Evolutionary conservation across 30 jellyfish, hydroid and myxozoan species (phyloP).

Genomic region (Clytia hemisphaerica): DNA sequence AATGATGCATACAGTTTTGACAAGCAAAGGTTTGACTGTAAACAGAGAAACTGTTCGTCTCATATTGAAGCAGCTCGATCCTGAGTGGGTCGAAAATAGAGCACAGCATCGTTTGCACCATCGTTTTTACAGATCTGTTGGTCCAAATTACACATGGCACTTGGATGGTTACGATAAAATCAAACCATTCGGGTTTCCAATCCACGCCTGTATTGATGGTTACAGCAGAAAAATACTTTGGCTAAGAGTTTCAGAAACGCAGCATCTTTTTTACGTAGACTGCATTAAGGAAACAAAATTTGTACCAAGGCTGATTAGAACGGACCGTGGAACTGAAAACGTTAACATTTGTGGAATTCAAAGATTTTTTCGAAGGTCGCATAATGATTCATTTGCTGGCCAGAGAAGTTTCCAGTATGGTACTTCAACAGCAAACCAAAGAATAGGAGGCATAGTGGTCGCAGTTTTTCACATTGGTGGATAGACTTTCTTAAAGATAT

Average conservation of each 20-base stretch:
- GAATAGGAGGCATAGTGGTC: slow-evolving; percentile 44
- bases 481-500: slow-evolving; percentile 28
- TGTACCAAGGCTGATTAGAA: neutral
- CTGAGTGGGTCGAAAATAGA: slow-evolving; percentile 35
- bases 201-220: slow-evolving; percentile 33
- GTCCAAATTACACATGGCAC: slow-evolving; percentile 39
- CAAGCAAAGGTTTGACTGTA: slow-evolving; percentile 5
- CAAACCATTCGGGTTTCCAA: slow-evolving; percentile 28
- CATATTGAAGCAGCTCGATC: slow-evolving; percentile 12
- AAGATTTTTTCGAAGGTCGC: slow-evolving; percentile 8
- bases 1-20: slow-evolving; percentile 11
- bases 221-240: slow-evolving; percentile 28
- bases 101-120: slow-evolving; percentile 7
- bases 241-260: slow-evolving; percentile 16
- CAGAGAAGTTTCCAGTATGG: slow-evolving; percentile 12
- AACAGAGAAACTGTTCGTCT: slow-evolving; percentile 30
- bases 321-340: slow-evolving; percentile 39
- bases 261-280: slow-evolving; percentile 8
- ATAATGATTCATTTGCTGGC: neutral
- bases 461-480: slow-evolving; percentile 15
- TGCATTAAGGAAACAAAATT: neutral
- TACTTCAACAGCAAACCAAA: slow-evolving; percentile 18
- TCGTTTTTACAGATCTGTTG: slow-evolving; percentile 2
- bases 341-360: slow-evolving; percentile 25
- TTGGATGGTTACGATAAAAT: slow-evolving; percentile 34